Evolutionary conservation across 2,113 vertebrate species (phyloP).

Genomic region (Rutilus rutilus): DNA sequence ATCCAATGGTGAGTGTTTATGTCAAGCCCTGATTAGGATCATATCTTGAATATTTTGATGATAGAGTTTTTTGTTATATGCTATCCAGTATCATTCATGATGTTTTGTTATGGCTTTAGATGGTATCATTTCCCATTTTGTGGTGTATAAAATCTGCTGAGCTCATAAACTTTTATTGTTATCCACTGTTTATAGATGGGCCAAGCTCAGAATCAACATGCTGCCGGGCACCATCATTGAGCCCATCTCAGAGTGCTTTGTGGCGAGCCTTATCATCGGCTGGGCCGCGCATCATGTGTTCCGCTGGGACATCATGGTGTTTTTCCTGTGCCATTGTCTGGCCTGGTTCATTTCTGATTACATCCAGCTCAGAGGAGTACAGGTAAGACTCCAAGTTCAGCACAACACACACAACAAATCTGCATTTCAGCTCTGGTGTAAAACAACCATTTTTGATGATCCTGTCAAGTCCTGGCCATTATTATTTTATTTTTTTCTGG

Average conservation of each 20-base stretch:
- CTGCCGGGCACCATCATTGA: constrained; percentile 94
- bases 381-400: constrained; percentile 75
- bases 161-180: background rate
- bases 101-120: background rate
- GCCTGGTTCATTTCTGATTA: constrained; percentile 98
- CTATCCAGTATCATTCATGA: background rate
- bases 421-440: background rate
- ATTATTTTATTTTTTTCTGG: background rate
- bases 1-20: too few species aligned
- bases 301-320: constrained; percentile 98
- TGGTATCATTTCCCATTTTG: background rate
- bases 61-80: too few species aligned
- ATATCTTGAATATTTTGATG: too few species aligned
- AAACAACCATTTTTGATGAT: background rate
- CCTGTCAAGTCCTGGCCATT: background rate
- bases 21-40: too few species aligned
- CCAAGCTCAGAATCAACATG: constrained; percentile 97
- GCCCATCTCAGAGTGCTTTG: constrained; percentile 96
- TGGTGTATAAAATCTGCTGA: background rate
- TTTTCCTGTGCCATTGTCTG: constrained; percentile 98
- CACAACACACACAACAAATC: background rate
- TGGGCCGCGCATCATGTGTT: constrained; percentile 94
- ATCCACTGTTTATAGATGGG: constrained; percentile 81
- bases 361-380: constrained; percentile 93
- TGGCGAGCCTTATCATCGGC: constrained; percentile 95